A percentile compares a stretch with the other conserved stretches of the same genome.
Evolutionary conservation across 2,797 vertebrate genomes (phyloP).

Genomic region (Fistularia tabacaria): DNA sequence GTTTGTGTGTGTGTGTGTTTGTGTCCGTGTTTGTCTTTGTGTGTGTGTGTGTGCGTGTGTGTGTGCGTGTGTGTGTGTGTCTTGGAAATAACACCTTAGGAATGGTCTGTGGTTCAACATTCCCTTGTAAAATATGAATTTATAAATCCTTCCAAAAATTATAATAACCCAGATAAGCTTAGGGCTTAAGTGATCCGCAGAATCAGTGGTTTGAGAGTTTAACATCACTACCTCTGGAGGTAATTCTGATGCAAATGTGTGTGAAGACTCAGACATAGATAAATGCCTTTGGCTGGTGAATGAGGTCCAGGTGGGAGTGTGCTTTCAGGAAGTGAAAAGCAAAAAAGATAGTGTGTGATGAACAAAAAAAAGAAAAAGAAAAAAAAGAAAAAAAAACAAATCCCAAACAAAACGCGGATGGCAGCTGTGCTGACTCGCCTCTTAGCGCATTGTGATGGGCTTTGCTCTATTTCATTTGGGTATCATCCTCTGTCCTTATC

Average conservation of each 20-base stretch:
- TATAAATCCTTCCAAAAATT: conserved; percentile 76
- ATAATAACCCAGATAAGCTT: conserved; percentile 78
- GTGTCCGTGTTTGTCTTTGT: neutral
- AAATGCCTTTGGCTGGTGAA: conserved; percentile 70
- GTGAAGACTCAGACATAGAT: conserved; percentile 62
- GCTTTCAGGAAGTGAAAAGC: conserved; percentile 58
- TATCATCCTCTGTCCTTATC: conserved; percentile 52
- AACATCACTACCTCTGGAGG: conserved; percentile 73
- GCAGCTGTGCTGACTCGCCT: conserved; percentile 65
- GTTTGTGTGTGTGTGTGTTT: too few relatives aligned
- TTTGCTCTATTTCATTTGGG: conserved; percentile 60
- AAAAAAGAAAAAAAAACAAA: conserved; percentile 37
- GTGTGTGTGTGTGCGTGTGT: conserved; percentile 1
- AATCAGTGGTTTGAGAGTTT: conserved; percentile 78
- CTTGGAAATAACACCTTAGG: conserved; percentile 64
- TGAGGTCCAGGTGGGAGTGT: conserved; percentile 71
- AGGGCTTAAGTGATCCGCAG: conserved; percentile 73
- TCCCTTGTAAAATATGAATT: conserved; percentile 73
- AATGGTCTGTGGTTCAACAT: conserved; percentile 66
- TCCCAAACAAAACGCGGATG: conserved; percentile 62
- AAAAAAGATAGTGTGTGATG: conserved; percentile 26
- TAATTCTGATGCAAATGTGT: conserved; percentile 78
- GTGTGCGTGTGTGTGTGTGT: conserved; percentile 27
- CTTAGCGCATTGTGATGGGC: conserved; percentile 67
- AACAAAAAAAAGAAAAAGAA: too few relatives aligned